Evolutionary conservation across 2,888 invertebrate species (phyloP).

Genomic region (Nyleta sp.): DNA sequence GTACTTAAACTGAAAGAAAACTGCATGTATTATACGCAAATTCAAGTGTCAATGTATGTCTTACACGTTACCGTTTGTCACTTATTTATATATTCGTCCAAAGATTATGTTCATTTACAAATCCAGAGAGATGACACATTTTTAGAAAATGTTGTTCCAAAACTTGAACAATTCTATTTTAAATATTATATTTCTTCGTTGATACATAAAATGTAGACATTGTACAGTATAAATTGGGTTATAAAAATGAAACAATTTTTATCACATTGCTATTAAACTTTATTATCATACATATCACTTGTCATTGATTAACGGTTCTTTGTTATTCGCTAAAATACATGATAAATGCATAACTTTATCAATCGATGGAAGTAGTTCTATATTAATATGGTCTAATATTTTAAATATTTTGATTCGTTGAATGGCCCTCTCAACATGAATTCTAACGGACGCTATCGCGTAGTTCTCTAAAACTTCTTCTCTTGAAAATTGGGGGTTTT

Average conservation of each 20-base stretch:
- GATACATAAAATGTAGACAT: no score
- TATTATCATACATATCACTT: no score
- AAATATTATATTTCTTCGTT: constrained; percentile 44
- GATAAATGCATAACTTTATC: constrained; percentile 37
- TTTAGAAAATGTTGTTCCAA: constrained; percentile 21
- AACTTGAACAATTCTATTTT: constrained; percentile 49
- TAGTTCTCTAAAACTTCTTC: constrained; percentile 57
- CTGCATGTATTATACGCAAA: constrained; percentile 20
- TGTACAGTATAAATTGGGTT: no score
- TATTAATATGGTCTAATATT: constrained; percentile 38
- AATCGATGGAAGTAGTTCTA: constrained; percentile 19
- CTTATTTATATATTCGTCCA: constrained; percentile 43
- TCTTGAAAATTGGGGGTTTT: constrained; percentile 48
- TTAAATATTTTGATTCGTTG: constrained; percentile 56
- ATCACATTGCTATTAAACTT: no score
- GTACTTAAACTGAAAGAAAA: constrained; percentile 21
- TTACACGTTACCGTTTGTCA: not conserved
- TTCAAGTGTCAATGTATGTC: constrained; percentile 6
- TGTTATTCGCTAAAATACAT: constrained; percentile 44
- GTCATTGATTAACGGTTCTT: constrained; percentile 64
- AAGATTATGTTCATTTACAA: constrained; percentile 1
- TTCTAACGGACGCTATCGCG: constrained; percentile 60
- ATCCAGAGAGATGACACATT: constrained; percentile 22
- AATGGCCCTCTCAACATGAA: constrained; percentile 55
- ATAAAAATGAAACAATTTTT: no score